Evolutionary conservation across 2,888 invertebrate species (phyloP), one percentile per base, ranked within the genome.

Genomic region (Drosophila colorata): DNA sequence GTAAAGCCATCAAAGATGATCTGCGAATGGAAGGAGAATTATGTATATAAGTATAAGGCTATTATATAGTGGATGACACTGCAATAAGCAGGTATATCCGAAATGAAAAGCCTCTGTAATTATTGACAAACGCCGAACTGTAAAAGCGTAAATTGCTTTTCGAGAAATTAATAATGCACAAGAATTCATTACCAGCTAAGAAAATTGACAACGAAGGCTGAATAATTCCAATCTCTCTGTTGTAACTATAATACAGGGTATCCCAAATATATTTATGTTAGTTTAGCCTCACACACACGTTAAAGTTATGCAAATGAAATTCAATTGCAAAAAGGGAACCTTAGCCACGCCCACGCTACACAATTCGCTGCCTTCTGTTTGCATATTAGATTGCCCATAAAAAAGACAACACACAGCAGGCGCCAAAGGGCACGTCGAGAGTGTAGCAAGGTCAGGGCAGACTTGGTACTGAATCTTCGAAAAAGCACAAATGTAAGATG

Each of bases 1-100:
- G 95, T 96, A 93, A 97, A 97, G 89, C 96, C 96, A 91, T 97
- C 97, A 94, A 97, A 97, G 77, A 97, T 95, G 64, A 97, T 93
- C 95, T 95, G 93, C 18, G 78, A 85, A 55, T 59, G 16, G 23
- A 57, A 51, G 7, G 13, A 38, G 3, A 56, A 47, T 64, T 37
- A 41, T 38, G 9, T 37, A 53, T 14, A 23, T 4, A 28, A 40
- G 44, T 35, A 55, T 40, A 28, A 33, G 43, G 33, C 44, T 23
- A 37, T 9, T 18, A 13, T 6, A 6, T 7, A 33, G 16, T 23
- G n/a, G 25, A 25, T 33, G 43, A 43, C 13, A 33, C 35, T 33
- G 13, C 35, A 16, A 31, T 16, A 23, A 25, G 9, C 7, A 35
- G 11, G 23, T 9, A 11, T 28, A 35, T 9, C 9, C 37, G 49